These are phyloP conservation scores for Pseudomyrmex sp. DNA, from an alignment of 1,140 invertebrate genomes.

Conservation along the genomic window DNA sequence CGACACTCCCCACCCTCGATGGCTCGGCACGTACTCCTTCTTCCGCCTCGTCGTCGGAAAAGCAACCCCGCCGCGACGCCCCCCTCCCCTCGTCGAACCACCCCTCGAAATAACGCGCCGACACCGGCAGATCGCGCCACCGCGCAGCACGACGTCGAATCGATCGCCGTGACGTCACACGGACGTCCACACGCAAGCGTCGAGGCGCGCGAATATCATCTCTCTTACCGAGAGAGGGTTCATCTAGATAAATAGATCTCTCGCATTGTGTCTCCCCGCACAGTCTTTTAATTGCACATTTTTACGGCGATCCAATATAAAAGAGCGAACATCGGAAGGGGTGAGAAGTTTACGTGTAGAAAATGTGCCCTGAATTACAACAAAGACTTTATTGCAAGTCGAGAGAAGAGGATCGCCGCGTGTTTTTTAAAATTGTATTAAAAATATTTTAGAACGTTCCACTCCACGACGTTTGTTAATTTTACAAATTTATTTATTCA, in stretches of 20 bases:
- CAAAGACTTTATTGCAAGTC: too few species aligned
- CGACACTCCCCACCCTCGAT: constrained; percentile 63
- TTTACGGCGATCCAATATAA: background rate
- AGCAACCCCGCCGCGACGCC: constrained; percentile 69
- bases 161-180: constrained; percentile 81
- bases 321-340: background rate
- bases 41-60: constrained; percentile 57
- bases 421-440: too few species aligned
- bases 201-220: constrained; percentile 56
- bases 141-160: constrained; percentile 70
- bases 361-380: background rate
- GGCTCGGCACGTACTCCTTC: constrained; percentile 58
- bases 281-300: constrained; percentile 14
- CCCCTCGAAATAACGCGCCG: constrained; percentile 63
- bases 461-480: too few species aligned
- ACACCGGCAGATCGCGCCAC: constrained; percentile 81
- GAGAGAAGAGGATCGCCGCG: too few species aligned
- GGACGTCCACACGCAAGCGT: constrained; percentile 69
- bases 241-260: constrained; percentile 38
- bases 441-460: too few species aligned
- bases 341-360: background rate
- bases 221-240: background rate
- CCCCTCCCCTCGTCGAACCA: constrained; percentile 64
- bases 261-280: background rate
- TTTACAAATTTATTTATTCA: too few species aligned